These are phyloP conservation scores for Sitta europaea DNA, from an alignment of 2,113 vertebrate species.

Conservation along the genomic window DNA sequence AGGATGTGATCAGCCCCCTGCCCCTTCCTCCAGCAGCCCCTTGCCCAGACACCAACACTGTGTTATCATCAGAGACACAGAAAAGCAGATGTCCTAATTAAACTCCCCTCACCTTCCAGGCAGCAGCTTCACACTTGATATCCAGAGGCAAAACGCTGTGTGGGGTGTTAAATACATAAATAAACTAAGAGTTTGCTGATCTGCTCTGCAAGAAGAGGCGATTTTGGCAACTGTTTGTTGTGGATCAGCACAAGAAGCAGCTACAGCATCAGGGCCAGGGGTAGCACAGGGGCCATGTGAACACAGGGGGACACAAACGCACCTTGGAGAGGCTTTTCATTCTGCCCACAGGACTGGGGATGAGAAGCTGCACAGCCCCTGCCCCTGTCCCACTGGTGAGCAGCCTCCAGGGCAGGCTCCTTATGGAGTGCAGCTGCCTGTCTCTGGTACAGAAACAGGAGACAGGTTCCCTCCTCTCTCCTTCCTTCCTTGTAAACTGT, in stretches of 20 bases:
- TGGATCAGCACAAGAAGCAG: neutral
- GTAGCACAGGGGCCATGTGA: neutral
- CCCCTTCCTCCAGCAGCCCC: neutral
- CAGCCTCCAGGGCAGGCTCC: accelerated
- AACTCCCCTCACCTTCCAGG: neutral
- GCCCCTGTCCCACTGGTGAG: neutral
- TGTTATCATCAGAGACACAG: neutral
- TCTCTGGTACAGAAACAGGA: neutral
- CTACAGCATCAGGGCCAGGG: neutral
- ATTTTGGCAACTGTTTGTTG: neutral
- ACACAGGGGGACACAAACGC: neutral
- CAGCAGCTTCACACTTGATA: neutral
- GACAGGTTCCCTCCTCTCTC: neutral
- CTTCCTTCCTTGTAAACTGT: neutral
- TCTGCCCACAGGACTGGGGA: neutral
- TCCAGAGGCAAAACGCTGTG: neutral
- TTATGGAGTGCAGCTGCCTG: accelerated
- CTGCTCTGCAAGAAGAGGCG: neutral
- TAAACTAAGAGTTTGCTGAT: neutral
- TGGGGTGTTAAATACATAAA: neutral
- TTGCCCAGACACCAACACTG: neutral
- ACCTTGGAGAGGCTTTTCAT: neutral
- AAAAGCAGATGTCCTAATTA: neutral
- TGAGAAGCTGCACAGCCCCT: neutral
- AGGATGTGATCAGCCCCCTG: neutral